Conservation (phyloP, 2,888 invertebrate genomes). For the Heliconius ismenius region DNA sequence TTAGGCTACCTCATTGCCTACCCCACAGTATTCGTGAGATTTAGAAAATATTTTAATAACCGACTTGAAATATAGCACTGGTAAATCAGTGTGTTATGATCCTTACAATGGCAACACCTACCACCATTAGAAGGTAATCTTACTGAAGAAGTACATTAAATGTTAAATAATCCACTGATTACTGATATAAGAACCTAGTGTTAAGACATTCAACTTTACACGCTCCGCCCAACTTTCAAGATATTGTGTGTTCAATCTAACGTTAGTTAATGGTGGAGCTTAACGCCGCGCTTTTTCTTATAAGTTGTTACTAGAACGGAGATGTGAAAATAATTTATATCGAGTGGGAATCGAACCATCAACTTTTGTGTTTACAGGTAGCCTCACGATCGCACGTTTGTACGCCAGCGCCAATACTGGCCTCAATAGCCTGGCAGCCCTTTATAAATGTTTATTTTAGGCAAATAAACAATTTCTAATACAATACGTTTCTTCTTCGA, state of each 20-base stretch:
- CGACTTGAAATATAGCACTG: background rate
- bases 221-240: too few species aligned
- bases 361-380: too few species aligned
- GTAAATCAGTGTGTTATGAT: background rate
- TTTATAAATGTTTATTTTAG: background rate
- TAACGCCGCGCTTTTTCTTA: background rate
- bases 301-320: background rate
- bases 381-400: too few species aligned
- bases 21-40: too few species aligned
- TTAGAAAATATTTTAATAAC: too few species aligned
- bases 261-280: background rate
- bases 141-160: constrained; percentile 21
- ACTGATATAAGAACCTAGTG: background rate
- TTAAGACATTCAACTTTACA: background rate
- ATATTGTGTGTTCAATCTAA: too few species aligned
- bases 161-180: constrained; percentile 10
- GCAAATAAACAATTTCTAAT: background rate
- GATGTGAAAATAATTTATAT: too few species aligned
- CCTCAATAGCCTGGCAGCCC: too few species aligned
- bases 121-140: constrained; percentile 13
- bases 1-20: too few species aligned
- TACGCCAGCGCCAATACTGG: too few species aligned
- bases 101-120: background rate
- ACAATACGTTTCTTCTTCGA: background rate
- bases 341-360: too few species aligned